Base-by-base conservation (phyloP, 2,888 invertebrate genomes). In the Oeneis ivallda region DNA sequence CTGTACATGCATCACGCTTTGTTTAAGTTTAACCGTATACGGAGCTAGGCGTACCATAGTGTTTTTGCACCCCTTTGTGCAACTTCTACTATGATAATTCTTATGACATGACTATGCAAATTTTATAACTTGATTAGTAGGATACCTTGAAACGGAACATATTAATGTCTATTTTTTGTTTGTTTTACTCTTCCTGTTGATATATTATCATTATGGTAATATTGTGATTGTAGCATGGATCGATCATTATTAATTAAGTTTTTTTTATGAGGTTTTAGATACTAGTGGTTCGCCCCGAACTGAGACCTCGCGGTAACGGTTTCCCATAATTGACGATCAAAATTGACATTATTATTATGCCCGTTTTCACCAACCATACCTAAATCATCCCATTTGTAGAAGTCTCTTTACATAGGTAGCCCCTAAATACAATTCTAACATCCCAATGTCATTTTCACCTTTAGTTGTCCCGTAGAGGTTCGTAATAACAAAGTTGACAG, bases 21-120 rank as follows among this genome's bases (percentile, higher is more conserved):
- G 41, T 56, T 56, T 41, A 56, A n/a, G 26, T 26, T 26, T 26
- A 11, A 39, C 56, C 39, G 19, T 39, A 11, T 41, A 19, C 4
- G 13, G 56, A 39, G 4, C 11, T 5, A 39, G 15, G 34, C 19
- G 17, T 41, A 41, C 17, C 19, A 19, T 17, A 11, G 11, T 19
- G 10, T 39, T 56, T 56, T 56, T 56, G 41, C 41, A 19, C 39
- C 13, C 39, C 56, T 19, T 39, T 56, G 56, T 56, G n/a, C 17
- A 54, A 56, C 56, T 13, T 56, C 41, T 19, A 37, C 37, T 37
- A 62, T 62, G 50, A 54, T 47, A n/a, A 34, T 64, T 37, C n/a
- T 64, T 57, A 58, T 52, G 53, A 52, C 62, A 57, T 69, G 64
- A 47, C 7, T 6, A 62, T 62, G 54, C 45, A 52, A 62, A 62